Evolutionary conservation across 64 coral and sea anemone genomes (phyloP), one percentile per base, ranked within the genome.

Genomic region (Stylophora pistillata): DNA sequence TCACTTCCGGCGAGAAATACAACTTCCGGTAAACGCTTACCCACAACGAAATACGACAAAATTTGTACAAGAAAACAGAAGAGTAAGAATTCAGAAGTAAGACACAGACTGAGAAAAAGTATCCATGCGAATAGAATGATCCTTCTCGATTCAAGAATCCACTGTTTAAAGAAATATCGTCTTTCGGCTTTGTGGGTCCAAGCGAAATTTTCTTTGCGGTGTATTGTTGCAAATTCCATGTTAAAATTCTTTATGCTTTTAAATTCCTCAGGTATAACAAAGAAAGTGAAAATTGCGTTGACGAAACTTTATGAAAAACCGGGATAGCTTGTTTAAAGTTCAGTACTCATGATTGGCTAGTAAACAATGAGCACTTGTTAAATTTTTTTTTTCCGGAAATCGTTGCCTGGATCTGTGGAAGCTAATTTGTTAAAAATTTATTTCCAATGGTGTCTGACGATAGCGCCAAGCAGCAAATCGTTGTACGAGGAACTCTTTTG

Each of bases 401-500:
- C 53, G 80, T 84, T 84, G 80, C 80, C 23, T 84, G 53, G 80
- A 18, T 65, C 58, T 82, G 79, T 65, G 21, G 23, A 76, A 64
- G 18, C 30, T 30, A 13, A 37, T 84, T 84, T 84, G 80, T 84
- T 84, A 84, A 84, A 84, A 84, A 84, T 84, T 84, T 69, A 84
- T 84, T 68, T 78, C 58, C 18, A 84, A 65, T 69, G 61, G 61
- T 84, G 60, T 70, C 32, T 12, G 34, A 84, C 33, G 20, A 52
- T 41, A 54, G 60, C 2, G 47, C 61, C 31, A 14, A 41, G 62
- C 62, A 84, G 80, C 62, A 84, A 70, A 71, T 53, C 10, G 60
- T 70, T 18, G 80, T 84, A 52, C 32, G 80, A 53, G 21, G 14
- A 53, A 69, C 56, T 84, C 58, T 54, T 69, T 84, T 69, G 61